A percentile compares a stretch with the other conserved stretches of the same genome.
These are phyloP conservation scores for Aphaenogaster rudis DNA, from an alignment of 1,140 invertebrate genomes.

Conservation along the genomic window DNA sequence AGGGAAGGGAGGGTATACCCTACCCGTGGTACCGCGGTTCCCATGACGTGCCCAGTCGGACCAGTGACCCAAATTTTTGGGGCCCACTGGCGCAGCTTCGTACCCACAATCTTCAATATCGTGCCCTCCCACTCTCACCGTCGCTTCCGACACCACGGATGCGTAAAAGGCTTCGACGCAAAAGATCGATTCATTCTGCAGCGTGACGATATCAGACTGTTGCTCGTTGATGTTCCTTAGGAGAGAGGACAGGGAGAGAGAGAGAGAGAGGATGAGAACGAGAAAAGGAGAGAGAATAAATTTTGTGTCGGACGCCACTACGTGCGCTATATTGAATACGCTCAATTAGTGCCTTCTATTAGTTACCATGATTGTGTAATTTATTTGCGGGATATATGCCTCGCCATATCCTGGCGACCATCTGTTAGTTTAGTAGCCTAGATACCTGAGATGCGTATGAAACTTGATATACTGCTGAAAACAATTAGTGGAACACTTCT, in stretches of 20 bases:
- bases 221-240: background rate
- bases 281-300: background rate
- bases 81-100: constrained; percentile 61
- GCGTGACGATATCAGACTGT: background rate
- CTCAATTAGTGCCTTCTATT: constrained; percentile 41
- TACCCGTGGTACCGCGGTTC: constrained; percentile 32
- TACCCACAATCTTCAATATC: constrained; percentile 42
- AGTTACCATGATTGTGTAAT: constrained; percentile 49
- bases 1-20: constrained; percentile 50
- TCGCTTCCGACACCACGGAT: background rate
- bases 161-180: constrained; percentile 3
- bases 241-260: background rate
- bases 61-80: constrained; percentile 84
- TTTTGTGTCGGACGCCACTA: background rate
- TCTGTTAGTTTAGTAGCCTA: constrained; percentile 52
- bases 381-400: constrained; percentile 26
- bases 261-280: background rate
- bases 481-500: constrained; percentile 21
- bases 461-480: constrained; percentile 18
- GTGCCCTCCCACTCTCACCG: background rate
- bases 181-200: constrained; percentile 5
- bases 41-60: constrained; percentile 75
- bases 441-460: constrained; percentile 23
- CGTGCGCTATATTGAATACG: background rate
- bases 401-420: constrained; percentile 18